Evolutionary conservation across 2,797 vertebrate genomes (phyloP).

Genomic region (Scolopax bukidnonensis): DNA sequence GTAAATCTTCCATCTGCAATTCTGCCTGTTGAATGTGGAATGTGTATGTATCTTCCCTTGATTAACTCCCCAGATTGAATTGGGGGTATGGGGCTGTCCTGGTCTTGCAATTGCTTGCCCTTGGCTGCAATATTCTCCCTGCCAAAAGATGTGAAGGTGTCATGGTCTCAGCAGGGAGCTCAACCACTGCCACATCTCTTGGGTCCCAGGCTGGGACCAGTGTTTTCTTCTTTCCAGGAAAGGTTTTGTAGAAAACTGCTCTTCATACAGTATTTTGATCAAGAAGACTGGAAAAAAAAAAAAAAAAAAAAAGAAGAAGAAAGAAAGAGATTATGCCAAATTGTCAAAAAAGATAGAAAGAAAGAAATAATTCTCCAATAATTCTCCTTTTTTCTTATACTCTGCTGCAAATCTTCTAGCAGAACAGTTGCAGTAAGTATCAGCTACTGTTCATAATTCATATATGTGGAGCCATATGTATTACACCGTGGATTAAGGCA

Average conservation of each 20-base stretch:
- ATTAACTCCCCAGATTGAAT: not conserved
- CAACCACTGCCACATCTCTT: not conserved
- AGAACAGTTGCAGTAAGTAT: slow-evolving; percentile 16
- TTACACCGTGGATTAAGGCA: slow-evolving; percentile 18
- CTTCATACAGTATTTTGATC: not conserved
- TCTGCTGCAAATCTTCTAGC: not conserved
- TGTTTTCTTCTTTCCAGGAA: not conserved
- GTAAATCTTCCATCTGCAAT: not conserved
- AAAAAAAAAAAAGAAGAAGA: not conserved
- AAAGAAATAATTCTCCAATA: not conserved
- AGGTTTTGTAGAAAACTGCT: not conserved
- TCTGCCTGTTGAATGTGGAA: not conserved
- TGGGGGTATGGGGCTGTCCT: accelerated
- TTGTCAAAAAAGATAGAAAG: not conserved
- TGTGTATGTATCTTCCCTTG: not conserved
- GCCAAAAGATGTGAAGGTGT: not conserved
- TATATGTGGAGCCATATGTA: not conserved
- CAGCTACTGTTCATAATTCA: slow-evolving; percentile 27
- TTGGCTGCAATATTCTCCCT: not conserved
- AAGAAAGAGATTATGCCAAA: not conserved
- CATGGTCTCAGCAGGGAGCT: not conserved
- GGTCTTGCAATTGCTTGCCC: not conserved
- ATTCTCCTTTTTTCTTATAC: not conserved
- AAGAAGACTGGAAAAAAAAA: not conserved
- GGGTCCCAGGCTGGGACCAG: not conserved